Conservation (phyloP, 2,888 invertebrate species). For the Linyphia triangularis region DNA sequence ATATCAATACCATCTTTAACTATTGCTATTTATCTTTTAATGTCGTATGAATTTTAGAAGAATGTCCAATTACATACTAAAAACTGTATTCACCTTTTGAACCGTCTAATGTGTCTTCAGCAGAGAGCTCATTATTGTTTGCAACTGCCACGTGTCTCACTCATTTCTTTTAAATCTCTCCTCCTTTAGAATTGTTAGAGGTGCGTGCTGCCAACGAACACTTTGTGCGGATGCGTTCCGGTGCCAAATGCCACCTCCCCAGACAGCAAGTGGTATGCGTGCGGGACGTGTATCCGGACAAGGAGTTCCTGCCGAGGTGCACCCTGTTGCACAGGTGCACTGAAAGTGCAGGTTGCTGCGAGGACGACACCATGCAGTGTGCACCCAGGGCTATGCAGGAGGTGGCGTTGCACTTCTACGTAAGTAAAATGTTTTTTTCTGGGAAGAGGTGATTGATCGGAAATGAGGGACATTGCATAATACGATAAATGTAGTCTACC, state of each 20-base stretch:
- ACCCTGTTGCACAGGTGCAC: constrained; percentile 92
- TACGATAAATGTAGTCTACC: no score
- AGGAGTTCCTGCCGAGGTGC: constrained; percentile 90
- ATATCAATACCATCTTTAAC: no score
- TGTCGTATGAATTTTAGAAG: no score
- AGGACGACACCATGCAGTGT: constrained; percentile 57
- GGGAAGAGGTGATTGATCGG: no score
- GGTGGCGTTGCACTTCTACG: constrained; percentile 70
- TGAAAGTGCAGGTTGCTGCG: constrained; percentile 92
- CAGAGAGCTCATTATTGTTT: background rate
- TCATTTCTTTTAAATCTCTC: no score
- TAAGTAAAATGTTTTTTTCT: constrained; percentile 30
- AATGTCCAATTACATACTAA: no score
- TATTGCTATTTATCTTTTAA: no score
- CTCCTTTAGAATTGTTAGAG: constrained; percentile 53
- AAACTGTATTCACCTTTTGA: no score
- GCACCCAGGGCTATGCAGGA: constrained; percentile 70
- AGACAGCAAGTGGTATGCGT: constrained; percentile 87
- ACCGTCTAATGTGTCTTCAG: background rate
- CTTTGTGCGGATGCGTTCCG: constrained; percentile 70
- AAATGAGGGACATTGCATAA: no score
- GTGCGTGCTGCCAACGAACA: constrained; percentile 75
- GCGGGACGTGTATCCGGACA: constrained; percentile 85
- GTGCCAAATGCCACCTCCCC: constrained; percentile 84
- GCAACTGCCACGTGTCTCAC: no score